phyloP scores from a whole-genome alignment of 2,797 vertebrate species.

The Dromococcyx pavoninus region DNA sequence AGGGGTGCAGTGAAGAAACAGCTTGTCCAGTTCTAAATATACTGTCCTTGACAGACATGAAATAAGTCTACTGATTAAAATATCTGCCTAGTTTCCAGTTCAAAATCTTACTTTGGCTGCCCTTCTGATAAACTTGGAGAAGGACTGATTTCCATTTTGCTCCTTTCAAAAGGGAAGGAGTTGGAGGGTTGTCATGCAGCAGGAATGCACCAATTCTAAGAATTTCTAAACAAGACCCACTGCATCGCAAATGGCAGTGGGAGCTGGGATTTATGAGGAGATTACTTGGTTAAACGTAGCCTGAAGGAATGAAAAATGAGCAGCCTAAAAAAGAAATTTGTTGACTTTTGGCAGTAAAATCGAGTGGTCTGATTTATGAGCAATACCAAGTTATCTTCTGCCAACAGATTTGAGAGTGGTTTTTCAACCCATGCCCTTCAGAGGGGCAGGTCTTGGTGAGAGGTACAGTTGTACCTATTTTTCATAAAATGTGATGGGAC shows the following conservation, averaged over 20 bases:
- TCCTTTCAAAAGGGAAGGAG: conserved; percentile 69
- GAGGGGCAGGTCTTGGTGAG: conserved; percentile 43
- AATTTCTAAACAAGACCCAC: conserved; percentile 56
- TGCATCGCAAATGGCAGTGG: conserved; percentile 34
- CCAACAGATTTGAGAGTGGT: conserved; percentile 45
- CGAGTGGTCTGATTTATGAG: conserved; percentile 65
- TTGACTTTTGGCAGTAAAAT: conserved; percentile 68
- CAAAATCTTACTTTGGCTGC: conserved; percentile 84
- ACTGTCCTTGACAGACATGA: conserved; percentile 42
- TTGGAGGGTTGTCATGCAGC: conserved; percentile 59
- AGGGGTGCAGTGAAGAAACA: conserved; percentile 17
- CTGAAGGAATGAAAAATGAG: conserved; percentile 52
- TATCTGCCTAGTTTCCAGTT: conserved; percentile 59
- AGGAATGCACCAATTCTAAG: conserved; percentile 58
- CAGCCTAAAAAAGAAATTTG: conserved; percentile 37
- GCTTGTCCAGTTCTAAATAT: conserved; percentile 65
- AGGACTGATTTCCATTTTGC: conserved; percentile 74
- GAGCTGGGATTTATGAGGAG: conserved; percentile 37
- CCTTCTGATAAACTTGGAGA: conserved; percentile 85
- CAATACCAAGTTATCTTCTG: conserved; percentile 62
- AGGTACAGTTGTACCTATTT: neutral
- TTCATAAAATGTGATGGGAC: neutral
- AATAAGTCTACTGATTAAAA: conserved; percentile 71
- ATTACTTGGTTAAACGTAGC: conserved; percentile 35
- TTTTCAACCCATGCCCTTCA: conserved; percentile 32